Evolutionary conservation across 2,888 invertebrate genomes (phyloP), one percentile per base, ranked within the genome.

Genomic region (Hemicrepidius hirtus): DNA sequence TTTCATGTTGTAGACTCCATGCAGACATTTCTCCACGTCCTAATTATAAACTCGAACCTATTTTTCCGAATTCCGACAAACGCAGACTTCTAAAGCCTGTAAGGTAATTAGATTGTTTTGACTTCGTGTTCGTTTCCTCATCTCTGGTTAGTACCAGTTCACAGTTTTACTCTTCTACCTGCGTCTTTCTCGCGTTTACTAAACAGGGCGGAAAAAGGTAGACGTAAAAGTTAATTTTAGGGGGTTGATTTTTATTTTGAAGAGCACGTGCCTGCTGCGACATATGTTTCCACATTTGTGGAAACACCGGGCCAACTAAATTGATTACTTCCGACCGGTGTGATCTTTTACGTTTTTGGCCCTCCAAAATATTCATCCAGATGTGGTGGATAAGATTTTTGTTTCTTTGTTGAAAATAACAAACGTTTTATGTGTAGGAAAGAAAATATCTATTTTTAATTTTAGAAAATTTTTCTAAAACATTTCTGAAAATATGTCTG

Each of bases 221-320:
- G 49, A 9, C 12, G n/a, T 18, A 9, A 7, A 9, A 53, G 53
- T 32, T 50, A 59, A 66, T 65, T 63, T 62, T 50, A 57, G 44
- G 65, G n/a, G 71, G 65, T 60, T 18, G 65, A 66, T 55, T 65
- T 59, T 50, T 55, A 55, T n/a, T 13, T 37, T 40, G 13, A 32
- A 37, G 28, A 77, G 77, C 80, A 76, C 79, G 80, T 80, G 79
- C 77, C 76, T 70, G 77, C 35, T n/a, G 50, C 59, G 71, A 71
- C 71, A 80, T 78, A 76, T 78, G 76, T 81, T 83, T 83, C 80
- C 82, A 79, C 76, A 81, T 81, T 81, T 80, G 73, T 77, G 83
- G 81, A 83, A 83, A 82, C 82, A 81, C 72, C 72, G 72, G 72
- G 67, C 72, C n/a, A 49, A 28, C 37, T 59, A 37, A 71, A 71